These are phyloP conservation scores for Ctenomys sociabilis DNA, from an alignment of 2,113 vertebrate species.

Conservation along the genomic window DNA sequence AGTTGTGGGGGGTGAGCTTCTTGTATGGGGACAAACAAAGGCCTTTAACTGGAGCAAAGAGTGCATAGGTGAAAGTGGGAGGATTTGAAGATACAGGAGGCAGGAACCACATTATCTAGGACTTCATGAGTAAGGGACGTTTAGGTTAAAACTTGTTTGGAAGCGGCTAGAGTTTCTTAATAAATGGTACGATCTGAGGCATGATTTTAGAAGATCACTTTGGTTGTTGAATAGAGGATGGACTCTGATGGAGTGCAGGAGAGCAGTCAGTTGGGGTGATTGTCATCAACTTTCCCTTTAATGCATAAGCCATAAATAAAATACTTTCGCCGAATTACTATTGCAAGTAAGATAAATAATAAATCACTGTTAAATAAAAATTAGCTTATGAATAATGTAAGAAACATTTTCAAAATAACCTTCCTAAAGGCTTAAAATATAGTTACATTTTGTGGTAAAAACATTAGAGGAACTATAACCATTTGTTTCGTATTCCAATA, in stretches of 20 bases:
- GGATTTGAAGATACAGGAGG: not conserved
- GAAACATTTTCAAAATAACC: constrained; percentile 22
- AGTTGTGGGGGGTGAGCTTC: not conserved
- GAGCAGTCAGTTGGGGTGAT: not conserved
- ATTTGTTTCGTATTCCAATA: not conserved
- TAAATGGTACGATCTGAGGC: not conserved
- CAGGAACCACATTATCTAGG: not conserved
- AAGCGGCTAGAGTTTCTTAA: not conserved
- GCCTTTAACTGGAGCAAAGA: not conserved
- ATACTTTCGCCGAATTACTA: not conserved
- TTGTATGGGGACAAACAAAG: not conserved
- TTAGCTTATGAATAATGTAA: not conserved
- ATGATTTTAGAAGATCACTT: constrained; percentile 5
- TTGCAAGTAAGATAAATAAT: constrained; percentile 22
- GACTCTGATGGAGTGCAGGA: not conserved
- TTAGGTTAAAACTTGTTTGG: constrained; percentile 23
- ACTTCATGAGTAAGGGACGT: not conserved
- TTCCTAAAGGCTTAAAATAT: not conserved
- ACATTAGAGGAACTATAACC: not conserved
- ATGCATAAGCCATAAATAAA: not conserved
- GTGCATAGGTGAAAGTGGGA: not conserved
- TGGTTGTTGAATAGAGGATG: not conserved
- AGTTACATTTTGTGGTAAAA: constrained; percentile 26
- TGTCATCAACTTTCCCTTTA: constrained; percentile 39
- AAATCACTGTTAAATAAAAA: constrained; percentile 15